Base-by-base conservation (phyloP, 2,113 vertebrate species). In the Uropsilus gracilis region DNA sequence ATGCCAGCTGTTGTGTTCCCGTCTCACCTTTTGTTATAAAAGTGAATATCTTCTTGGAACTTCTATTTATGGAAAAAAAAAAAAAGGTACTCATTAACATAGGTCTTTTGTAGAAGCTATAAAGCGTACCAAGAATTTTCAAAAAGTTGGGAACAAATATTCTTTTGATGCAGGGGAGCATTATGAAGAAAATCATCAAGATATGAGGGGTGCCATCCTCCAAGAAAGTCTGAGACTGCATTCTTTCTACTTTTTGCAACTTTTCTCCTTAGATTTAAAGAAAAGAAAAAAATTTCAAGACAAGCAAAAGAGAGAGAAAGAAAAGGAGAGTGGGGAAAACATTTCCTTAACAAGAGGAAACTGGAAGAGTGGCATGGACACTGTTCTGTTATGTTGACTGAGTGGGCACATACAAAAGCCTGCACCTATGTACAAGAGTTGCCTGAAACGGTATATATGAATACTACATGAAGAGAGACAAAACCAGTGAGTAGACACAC, bases 201-300 rank as follows among this genome's bases (percentile, higher is more conserved):
- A 57, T 24, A 91, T 11, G 39, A 28, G 72, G 42, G 28, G 46
- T 83, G 32, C 20, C 42, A 75, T 39, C 59, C 28, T 63, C 28
- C 46, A 22, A 86, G 37, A 82, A 77, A 16, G 46, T 57, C 30
- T 93, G 46, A 48, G 66, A 55, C 2, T 46, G 8, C 28, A 32
- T 2, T 59, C 6, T 28, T 59, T 59, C 22, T 59, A 28, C 28
- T 84, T 89, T 17, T 32, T 72, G 24, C 10, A 59, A 59, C 78
- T 91, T 82, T 59, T 10, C 10, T 68, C 32, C 11, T 82, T 9
- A 91, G 34, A 89, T n/a, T 63, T 72, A 89, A 93, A 89, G 20
- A 84, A 14, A 88, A 82, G n/a, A n/a, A n/a, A n/a, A n/a, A n/a
- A n/a, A n/a, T 18, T 17, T 53, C 20, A 32, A 77, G 55, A 66